A percentile compares a stretch with the other conserved stretches of the same genome.
Evolutionary conservation across 2,797 vertebrate species (phyloP).

Genomic region (Erethizon dorsatum): DNA sequence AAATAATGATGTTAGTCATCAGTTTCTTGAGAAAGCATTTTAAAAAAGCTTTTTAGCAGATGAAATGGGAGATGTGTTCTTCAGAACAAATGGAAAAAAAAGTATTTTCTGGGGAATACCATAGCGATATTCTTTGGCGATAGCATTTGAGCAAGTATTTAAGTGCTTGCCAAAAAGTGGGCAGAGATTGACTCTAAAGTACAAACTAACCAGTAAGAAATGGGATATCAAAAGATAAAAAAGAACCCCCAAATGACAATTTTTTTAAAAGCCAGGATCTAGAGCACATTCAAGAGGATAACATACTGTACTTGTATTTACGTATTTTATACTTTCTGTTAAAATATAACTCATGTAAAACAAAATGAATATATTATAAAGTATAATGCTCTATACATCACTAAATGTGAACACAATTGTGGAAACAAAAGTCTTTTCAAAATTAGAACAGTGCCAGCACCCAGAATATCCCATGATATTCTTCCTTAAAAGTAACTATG

Average conservation of each 20-base stretch:
- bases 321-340: background rate
- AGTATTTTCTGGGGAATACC: conserved; percentile 75
- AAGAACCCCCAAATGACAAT: background rate
- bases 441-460: background rate
- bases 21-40: conserved; percentile 85
- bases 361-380: background rate
- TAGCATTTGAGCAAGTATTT: conserved; percentile 73
- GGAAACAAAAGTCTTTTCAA: background rate
- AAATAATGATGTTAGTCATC: conserved; percentile 84
- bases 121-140: conserved; percentile 76
- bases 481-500: background rate
- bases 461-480: background rate
- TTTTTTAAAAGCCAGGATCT: conserved; percentile 12
- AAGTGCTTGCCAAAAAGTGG: conserved; percentile 77
- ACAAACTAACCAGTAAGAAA: conserved; percentile 46
- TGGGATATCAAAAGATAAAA: background rate
- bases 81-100: conserved; percentile 80
- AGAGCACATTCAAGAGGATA: background rate
- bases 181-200: conserved; percentile 41
- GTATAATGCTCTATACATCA: background rate
- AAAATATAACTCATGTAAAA: background rate
- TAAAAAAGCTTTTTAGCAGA: conserved; percentile 83
- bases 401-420: background rate
- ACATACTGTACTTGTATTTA: background rate
- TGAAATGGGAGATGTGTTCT: conserved; percentile 76